Evolutionary conservation across 2,113 vertebrate species (phyloP).

Genomic region (Coracopsis vasa): DNA sequence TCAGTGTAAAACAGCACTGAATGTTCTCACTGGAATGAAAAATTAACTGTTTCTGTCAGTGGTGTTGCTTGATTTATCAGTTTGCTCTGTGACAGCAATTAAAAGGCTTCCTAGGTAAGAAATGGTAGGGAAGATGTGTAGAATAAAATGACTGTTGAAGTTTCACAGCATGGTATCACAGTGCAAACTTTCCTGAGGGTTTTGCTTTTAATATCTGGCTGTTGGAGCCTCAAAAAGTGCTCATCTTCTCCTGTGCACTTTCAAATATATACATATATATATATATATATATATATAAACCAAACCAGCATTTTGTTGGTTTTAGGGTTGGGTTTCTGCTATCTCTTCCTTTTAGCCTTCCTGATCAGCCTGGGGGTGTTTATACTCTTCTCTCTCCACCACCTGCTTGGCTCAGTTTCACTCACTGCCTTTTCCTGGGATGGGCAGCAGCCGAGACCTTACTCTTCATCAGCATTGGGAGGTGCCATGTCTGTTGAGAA

Average conservation of each 20-base stretch:
- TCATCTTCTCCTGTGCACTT: not conserved
- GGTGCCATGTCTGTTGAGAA: not conserved
- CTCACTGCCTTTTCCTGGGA: not conserved
- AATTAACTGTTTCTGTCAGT: not conserved
- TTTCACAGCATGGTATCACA: not conserved
- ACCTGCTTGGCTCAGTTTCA: not conserved
- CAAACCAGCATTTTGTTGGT: not conserved
- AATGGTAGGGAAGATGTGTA: not conserved
- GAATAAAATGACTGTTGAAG: not conserved
- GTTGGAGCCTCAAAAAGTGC: not conserved
- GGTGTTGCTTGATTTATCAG: not conserved
- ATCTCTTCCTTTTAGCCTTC: not conserved
- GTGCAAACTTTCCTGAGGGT: not conserved
- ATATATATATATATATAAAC: not conserved
- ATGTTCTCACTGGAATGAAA: not conserved
- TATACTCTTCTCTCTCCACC: not conserved
- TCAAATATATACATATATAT: not conserved
- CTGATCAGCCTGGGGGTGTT: not conserved
- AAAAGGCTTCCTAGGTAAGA: not conserved
- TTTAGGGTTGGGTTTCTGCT: not conserved
- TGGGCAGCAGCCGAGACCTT: not conserved
- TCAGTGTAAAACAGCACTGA: not conserved
- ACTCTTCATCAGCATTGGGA: not conserved
- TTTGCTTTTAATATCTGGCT: not conserved
- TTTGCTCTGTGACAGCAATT: conserved; percentile 14